Conservation (phyloP, 1,140 invertebrate genomes). For the Atta cephalotes region DNA sequence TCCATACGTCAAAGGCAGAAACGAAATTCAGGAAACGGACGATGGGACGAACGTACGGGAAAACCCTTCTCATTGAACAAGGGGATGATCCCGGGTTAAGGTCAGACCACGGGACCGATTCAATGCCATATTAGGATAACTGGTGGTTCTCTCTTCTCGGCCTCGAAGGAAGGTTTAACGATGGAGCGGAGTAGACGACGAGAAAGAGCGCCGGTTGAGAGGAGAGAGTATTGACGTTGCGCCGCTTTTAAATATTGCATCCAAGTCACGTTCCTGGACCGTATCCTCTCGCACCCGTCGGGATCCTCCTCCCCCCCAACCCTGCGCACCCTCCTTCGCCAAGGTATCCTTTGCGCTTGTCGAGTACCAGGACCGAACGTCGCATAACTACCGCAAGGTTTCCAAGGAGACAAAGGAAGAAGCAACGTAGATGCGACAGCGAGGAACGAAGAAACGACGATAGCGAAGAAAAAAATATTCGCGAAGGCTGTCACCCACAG, state of each 20-base stretch:
- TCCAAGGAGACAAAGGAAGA: conserved; percentile 78
- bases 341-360: conserved; percentile 54
- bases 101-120: conserved; percentile 72
- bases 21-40: conserved; percentile 70
- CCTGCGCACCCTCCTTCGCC: conserved; percentile 42
- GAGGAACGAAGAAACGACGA: not conserved
- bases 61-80: conserved; percentile 15
- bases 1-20: conserved; percentile 38
- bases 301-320: not conserved
- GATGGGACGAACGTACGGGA: conserved; percentile 1
- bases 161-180: conserved; percentile 39
- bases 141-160: not conserved
- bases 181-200: conserved; percentile 9
- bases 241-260: conserved; percentile 82
- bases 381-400: conserved; percentile 82
- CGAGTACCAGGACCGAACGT: conserved; percentile 74
- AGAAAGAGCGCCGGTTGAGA: conserved; percentile 53
- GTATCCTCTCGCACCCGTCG: conserved; percentile 74
- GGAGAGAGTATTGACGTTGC: conserved; percentile 81
- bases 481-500: conserved; percentile 6
- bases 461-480: conserved; percentile 67
- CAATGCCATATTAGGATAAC: conserved; percentile 62
- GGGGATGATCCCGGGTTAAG: conserved; percentile 75
- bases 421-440: conserved; percentile 52
- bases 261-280: conserved; percentile 82